phyloP scores from a whole-genome alignment of 2,888 invertebrate genomes.

The Agrotis puta region DNA sequence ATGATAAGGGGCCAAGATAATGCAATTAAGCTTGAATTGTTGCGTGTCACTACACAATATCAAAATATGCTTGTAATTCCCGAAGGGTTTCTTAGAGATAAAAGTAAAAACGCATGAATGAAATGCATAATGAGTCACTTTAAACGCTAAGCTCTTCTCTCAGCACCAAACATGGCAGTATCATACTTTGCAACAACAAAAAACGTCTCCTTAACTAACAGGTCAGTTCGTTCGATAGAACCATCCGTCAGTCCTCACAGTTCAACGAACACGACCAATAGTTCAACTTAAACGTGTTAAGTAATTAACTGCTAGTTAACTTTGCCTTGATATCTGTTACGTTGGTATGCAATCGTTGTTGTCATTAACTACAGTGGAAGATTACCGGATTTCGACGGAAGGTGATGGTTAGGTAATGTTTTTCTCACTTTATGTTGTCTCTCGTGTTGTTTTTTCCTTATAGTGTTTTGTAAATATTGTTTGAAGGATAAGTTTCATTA shows the following conservation, averaged over 20 bases:
- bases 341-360: constrained; percentile 63
- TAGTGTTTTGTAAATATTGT: not conserved
- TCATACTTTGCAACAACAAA: constrained; percentile 15
- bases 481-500: not conserved
- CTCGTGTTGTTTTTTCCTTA: not conserved
- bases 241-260: constrained; percentile 74
- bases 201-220: constrained; percentile 60
- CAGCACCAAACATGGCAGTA: not conserved
- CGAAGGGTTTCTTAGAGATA: not conserved
- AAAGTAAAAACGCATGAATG: no score
- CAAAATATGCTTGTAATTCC: no score
- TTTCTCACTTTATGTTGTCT: not conserved
- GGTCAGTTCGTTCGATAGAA: constrained; percentile 61
- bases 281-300: constrained; percentile 75
- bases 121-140: no score
- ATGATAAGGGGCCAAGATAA: no score
- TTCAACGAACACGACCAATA: constrained; percentile 70
- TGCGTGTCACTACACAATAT: no score
- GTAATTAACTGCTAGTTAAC: constrained; percentile 70
- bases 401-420: constrained; percentile 20
- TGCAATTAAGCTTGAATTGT: no score
- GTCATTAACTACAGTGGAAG: constrained; percentile 54
- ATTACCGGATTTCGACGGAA: constrained; percentile 27
- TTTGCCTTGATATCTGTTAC: constrained; percentile 40
- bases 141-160: not conserved